Base-by-base conservation (phyloP, 2,888 invertebrate species). In the Pseudococcus longispinus region DNA sequence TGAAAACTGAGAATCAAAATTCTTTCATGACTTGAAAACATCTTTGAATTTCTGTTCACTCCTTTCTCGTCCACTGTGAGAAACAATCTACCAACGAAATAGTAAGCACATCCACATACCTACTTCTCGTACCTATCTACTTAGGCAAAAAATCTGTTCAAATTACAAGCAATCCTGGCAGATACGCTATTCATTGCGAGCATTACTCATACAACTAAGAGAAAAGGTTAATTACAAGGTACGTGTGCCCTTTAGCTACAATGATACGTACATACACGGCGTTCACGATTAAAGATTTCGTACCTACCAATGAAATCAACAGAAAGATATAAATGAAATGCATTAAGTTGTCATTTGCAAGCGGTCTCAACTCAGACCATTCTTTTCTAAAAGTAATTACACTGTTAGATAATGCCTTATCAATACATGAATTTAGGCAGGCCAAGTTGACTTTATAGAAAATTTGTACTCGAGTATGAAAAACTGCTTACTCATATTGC, bases 151-250 rank as follows among this genome's bases (percentile, higher is more conserved):
- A 4, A 18, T 13, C 51, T 13, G 3, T 51, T n/a, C n/a, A n/a
- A 51, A 51, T 51, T 18, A 51, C 44, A 44, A 2, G 32, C 32
- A 6, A 44, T 44, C 44, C 44, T 44, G 44, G 44, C 44, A 44
- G 44, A 44, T 44, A 44, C 44, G 1, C 44, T 5, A 60, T 23
- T 60, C 60, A 60, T 60, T 23, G 23, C 60, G 23, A 5, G 23
- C 20, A 60, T 60, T 60, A 60, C 23, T 60, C 60, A 60, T 20
- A 60, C n/a, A 13, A 60, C 23, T 60, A 60, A 60, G 32, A 74
- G 26, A 83, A 46, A 83, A 83, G 83, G 83, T 83, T 83, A 83
- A 83, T 83, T 83, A 83, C 18, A 51, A 60, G 83, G 83, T 83
- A 83, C 26, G 23, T 26, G 29, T 83, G 83, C 83, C 83, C 83